A percentile compares a stretch with the other conserved stretches of the same genome.
Conservation (phyloP, 2,113 vertebrate species). For the Apus apus region DNA sequence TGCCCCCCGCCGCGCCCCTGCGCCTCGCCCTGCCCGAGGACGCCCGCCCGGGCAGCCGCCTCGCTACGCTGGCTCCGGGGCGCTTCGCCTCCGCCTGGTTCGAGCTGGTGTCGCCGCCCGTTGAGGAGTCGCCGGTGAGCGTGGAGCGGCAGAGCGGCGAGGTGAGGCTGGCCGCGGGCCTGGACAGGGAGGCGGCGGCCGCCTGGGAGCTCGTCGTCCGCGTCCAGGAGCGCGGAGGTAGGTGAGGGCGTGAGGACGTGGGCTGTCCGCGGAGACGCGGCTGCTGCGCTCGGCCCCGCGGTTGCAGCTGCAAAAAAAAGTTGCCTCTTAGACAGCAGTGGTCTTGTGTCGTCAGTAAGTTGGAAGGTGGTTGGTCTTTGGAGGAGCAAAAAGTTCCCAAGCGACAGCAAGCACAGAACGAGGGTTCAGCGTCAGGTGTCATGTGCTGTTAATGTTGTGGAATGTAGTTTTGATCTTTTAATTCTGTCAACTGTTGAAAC, state of each 20-base stretch:
- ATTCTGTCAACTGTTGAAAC: neutral
- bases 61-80: constrained; percentile 79
- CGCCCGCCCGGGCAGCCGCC: constrained; percentile 78
- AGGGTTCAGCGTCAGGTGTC: neutral
- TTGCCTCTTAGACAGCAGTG: fast-evolving
- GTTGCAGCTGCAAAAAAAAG: fast-evolving
- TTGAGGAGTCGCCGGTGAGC: constrained; percentile 78
- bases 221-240: constrained; percentile 84
- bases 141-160: constrained; percentile 83
- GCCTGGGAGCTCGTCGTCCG: constrained; percentile 81
- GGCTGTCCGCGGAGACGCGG: neutral
- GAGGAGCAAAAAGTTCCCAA: fast-evolving
- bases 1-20: constrained; percentile 67
- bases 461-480: neutral
- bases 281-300: too few relatives aligned
- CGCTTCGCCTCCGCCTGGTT: constrained; percentile 75
- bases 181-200: constrained; percentile 84
- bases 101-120: constrained; percentile 80
- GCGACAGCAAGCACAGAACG: fast-evolving
- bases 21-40: constrained; percentile 84
- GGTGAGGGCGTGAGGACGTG: neutral
- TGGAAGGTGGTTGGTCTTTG: too few relatives aligned
- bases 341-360: fast-evolving
- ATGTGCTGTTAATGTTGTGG: fast-evolving
- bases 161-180: constrained; percentile 77